Conservation (phyloP, 2,888 invertebrate genomes). For the Dynastes grantii region DNA sequence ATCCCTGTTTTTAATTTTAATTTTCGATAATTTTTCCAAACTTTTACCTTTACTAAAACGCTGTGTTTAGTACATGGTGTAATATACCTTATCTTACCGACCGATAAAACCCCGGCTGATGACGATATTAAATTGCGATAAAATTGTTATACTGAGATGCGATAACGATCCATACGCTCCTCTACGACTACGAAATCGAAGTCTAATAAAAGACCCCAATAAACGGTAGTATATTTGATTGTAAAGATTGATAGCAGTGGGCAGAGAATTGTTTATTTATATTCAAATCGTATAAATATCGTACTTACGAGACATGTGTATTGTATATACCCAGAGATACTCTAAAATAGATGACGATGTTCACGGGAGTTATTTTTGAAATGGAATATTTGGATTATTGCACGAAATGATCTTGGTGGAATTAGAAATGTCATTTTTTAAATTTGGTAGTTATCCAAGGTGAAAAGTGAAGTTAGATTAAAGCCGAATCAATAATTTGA, state of each 20-base stretch:
- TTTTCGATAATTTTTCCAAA: no score
- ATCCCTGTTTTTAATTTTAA: no score
- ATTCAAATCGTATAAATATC: neutral
- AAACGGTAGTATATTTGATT: conserved; percentile 34
- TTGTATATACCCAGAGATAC: no score
- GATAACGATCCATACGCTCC: conserved; percentile 5
- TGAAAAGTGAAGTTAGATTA: neutral
- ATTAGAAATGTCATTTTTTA: no score
- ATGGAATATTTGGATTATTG: no score
- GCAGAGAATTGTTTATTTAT: conserved; percentile 13
- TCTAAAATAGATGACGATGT: no score
- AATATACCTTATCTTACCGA: neutral
- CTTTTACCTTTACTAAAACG: no score
- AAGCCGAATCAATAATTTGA: neutral
- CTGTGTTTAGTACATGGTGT: neutral
- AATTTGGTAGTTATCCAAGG: no score
- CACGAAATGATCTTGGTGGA: no score
- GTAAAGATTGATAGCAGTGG: conserved; percentile 14
- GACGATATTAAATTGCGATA: conserved; percentile 28
- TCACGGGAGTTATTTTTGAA: no score
- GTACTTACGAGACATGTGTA: neutral
- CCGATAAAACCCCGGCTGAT: conserved; percentile 1
- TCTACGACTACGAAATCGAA: neutral
- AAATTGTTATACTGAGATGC: conserved; percentile 26
- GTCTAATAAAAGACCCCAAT: conserved; percentile 25